Conservation (phyloP, 2,113 vertebrate species). For the Campylomormyrus tamandua region DNA sequence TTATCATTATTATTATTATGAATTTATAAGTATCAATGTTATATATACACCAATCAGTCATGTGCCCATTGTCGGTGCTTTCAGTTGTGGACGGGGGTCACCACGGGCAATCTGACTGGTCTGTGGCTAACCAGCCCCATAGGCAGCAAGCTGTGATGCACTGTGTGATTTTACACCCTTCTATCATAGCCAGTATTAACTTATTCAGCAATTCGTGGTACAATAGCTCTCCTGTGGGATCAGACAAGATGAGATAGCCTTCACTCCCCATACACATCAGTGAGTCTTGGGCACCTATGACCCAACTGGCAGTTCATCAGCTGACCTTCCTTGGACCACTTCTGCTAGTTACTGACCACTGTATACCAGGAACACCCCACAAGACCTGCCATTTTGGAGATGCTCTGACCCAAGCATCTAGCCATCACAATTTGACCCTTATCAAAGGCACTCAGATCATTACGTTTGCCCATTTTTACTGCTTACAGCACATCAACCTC, state of each 20-base stretch:
- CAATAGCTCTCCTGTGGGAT: not conserved
- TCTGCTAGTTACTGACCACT: not conserved
- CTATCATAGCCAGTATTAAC: not conserved
- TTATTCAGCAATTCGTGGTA: not conserved
- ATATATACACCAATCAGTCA: not conserved
- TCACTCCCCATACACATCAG: not conserved
- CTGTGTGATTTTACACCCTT: not conserved
- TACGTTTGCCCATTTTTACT: not conserved
- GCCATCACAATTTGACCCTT: not conserved
- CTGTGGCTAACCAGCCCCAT: not conserved
- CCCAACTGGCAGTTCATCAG: not conserved
- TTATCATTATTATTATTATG: not conserved
- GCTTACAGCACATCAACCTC: not conserved
- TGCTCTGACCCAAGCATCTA: not conserved
- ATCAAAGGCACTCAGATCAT: not conserved
- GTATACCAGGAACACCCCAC: not conserved
- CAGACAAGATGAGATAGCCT: not conserved
- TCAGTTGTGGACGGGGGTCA: not conserved
- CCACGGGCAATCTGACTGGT: not conserved
- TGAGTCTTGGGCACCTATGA: not conserved
- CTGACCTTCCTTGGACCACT: not conserved
- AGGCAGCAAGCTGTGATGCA: not conserved
- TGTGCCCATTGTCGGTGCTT: not conserved
- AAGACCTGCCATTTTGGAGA: not conserved
- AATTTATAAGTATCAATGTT: not conserved